These are phyloP conservation scores for Pelodytes ibericus DNA, from an alignment of 2,797 vertebrate genomes.

Conservation along the genomic window DNA sequence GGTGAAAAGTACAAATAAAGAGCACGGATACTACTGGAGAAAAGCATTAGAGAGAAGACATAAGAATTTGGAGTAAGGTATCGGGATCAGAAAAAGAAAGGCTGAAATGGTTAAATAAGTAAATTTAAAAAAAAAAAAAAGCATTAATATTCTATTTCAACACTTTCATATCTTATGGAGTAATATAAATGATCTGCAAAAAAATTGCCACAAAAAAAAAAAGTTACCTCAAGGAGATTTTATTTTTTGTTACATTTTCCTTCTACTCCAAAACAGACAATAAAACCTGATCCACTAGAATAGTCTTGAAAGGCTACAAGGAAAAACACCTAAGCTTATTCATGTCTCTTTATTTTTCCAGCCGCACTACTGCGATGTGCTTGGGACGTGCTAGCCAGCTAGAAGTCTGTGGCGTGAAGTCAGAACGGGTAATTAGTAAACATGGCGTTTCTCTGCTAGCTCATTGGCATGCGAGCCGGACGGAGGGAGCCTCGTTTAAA, in stretches of 20 bases:
- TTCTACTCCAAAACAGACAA: neutral
- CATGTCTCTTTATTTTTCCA: conserved; percentile 66
- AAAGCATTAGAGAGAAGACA: no score
- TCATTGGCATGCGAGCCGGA: conserved; percentile 99
- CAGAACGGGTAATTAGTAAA: conserved; percentile 99
- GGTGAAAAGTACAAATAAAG: no score
- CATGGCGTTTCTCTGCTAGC: conserved; percentile 96
- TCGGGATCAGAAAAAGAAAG: no score
- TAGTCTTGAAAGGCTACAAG: conserved; percentile 6
- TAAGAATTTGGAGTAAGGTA: no score
- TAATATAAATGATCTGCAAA: neutral
- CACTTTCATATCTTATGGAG: neutral
- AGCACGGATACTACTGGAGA: no score
- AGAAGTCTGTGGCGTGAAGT: conserved; percentile 84
- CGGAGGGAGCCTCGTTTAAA: conserved; percentile 99
- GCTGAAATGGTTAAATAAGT: no score
- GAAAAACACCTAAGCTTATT: conserved; percentile 25
- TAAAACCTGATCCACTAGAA: neutral
- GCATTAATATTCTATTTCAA: no score
- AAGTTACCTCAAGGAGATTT: no score
- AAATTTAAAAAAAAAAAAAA: no score
- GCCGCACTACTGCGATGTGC: conserved; percentile 98
- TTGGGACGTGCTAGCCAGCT: conserved; percentile 94
- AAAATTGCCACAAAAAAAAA: no score
- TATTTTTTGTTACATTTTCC: neutral